Percentiles rank a stretch among this genome's conserved stretches.
Evolutionary conservation across 2,113 vertebrate genomes (phyloP).

Genomic region (Gambusia holbrooki): DNA sequence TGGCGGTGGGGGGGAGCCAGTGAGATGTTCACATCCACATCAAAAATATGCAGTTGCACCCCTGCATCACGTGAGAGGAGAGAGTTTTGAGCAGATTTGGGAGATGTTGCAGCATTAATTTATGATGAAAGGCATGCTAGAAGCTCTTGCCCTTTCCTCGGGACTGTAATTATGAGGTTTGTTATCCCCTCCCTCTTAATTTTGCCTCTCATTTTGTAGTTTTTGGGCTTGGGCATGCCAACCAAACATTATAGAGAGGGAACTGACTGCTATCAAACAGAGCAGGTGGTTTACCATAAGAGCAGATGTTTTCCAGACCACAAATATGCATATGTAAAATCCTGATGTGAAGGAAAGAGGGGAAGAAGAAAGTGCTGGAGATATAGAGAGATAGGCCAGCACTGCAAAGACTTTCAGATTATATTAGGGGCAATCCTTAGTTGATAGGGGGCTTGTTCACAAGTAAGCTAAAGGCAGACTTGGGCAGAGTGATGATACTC

Average conservation of each 20-base stretch:
- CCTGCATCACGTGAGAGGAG: slow-evolving; percentile 26
- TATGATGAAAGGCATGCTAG: slow-evolving; percentile 67
- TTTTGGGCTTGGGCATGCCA: slow-evolving; percentile 39
- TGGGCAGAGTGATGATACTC: slow-evolving; percentile 20
- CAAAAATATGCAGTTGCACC: too few species aligned
- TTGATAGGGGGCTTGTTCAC: neutral
- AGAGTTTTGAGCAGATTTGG: slow-evolving; percentile 44
- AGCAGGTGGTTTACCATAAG: slow-evolving; percentile 66
- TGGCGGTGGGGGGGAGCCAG: too few species aligned
- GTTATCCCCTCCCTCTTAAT: slow-evolving; percentile 33
- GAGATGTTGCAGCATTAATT: slow-evolving; percentile 55
- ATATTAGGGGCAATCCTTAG: slow-evolving; percentile 24
- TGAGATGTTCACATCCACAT: too few species aligned
- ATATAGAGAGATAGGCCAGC: slow-evolving; percentile 8
- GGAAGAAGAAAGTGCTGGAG: neutral
- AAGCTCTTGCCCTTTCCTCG: slow-evolving; percentile 32
- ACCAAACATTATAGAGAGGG: slow-evolving; percentile 61
- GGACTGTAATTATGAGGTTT: slow-evolving; percentile 70
- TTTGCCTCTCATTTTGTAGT: slow-evolving; percentile 30
- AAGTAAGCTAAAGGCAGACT: slow-evolving; percentile 31
- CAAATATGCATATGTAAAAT: slow-evolving; percentile 54
- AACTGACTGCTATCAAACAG: slow-evolving; percentile 54
- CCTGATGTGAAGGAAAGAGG: slow-evolving; percentile 17
- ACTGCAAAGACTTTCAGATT: slow-evolving; percentile 35
- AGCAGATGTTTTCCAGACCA: slow-evolving; percentile 65